A percentile compares a stretch with the other conserved stretches of the same genome.
Conservation (phyloP, 1,140 invertebrate genomes). For the Trachymyrmex septentrionalis region DNA sequence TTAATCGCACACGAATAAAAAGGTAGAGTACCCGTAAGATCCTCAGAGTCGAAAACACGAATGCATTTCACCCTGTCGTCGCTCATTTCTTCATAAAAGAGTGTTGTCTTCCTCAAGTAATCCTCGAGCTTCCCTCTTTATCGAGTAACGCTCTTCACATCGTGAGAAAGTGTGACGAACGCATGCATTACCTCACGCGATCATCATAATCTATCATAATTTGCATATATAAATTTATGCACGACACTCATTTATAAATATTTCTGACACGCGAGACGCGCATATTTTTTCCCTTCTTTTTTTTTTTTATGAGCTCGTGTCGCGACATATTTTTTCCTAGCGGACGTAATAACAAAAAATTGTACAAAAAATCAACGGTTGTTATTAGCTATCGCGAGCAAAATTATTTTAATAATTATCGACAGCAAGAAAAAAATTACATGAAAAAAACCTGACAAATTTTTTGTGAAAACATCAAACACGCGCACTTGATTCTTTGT, state of each 20-base stretch:
- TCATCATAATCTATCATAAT: conserved; percentile 57
- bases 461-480: neutral
- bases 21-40: conserved; percentile 15
- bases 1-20: conserved; percentile 67
- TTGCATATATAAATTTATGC: conserved; percentile 52
- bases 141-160: neutral
- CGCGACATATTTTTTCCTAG: neutral
- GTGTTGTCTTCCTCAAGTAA: neutral
- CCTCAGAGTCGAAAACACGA: neutral
- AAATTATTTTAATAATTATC: neutral
- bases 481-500: neutral
- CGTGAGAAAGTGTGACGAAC: neutral
- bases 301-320: conserved; percentile 15
- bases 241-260: conserved; percentile 33
- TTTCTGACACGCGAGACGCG: conserved; percentile 27
- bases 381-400: neutral
- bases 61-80: neutral
- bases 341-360: neutral
- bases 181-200: conserved; percentile 23
- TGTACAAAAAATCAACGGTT: neutral
- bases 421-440: neutral
- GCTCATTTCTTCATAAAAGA: neutral
- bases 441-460: neutral
- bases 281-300: neutral
- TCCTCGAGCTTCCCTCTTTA: neutral